Conservation (phyloP, 2,113 vertebrate genomes). For the Dermatemys mawii region DNA sequence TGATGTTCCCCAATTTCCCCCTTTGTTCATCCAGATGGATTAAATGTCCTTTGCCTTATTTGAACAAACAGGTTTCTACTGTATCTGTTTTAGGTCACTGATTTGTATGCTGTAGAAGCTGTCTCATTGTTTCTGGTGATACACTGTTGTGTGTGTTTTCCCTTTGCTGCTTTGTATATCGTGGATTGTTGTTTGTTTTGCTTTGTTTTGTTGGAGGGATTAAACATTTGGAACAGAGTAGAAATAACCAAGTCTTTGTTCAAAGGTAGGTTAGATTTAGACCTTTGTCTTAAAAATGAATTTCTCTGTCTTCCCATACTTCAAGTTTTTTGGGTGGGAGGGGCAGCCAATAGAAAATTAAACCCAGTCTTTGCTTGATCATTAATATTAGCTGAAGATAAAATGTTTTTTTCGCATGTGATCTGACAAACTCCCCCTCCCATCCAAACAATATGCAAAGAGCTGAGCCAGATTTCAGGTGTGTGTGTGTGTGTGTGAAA, state of each 20-base stretch:
- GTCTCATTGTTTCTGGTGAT: not conserved
- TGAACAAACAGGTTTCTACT: conserved; percentile 1
- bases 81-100: not conserved
- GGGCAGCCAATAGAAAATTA: not conserved
- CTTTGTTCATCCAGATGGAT: not conserved
- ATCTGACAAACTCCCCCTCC: not conserved
- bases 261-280: not conserved
- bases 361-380: not conserved
- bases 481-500: no score
- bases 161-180: not conserved
- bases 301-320: not conserved
- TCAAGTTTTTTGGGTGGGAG: not conserved
- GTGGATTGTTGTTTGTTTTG: conserved; percentile 1
- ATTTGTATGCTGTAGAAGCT: conserved; percentile 18
- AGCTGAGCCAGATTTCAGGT: not conserved
- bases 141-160: conserved; percentile 30
- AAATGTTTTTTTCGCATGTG: not conserved
- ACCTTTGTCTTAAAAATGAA: not conserved
- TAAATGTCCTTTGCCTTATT: not conserved
- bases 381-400: not conserved
- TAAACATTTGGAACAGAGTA: not conserved
- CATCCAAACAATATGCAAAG: not conserved
- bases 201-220: not conserved
- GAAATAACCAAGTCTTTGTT: not conserved
- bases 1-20: not conserved